Percentiles rank a stretch among this genome's conserved stretches.
phyloP scores from a whole-genome alignment of 1,140 invertebrate species.

The Ostrea denselamellosa region DNA sequence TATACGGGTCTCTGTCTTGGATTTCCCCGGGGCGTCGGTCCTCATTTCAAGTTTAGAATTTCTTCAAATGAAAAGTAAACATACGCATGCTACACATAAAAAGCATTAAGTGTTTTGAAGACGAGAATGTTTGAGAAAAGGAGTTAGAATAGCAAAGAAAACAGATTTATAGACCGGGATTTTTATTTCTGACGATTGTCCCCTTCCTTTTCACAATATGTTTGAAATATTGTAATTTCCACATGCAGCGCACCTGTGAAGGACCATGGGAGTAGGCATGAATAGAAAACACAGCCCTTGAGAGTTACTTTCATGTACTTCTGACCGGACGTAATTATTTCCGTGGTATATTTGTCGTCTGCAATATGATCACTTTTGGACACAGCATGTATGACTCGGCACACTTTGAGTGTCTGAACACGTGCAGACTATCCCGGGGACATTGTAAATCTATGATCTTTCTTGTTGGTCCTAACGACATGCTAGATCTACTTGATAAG shows the following conservation, averaged over 20 bases:
- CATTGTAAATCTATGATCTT: slow-evolving; percentile 5
- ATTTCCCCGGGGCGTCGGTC: background rate
- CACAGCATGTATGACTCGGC: background rate
- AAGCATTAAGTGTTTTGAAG: slow-evolving; percentile 20
- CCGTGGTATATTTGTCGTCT: background rate
- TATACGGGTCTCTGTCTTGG: background rate
- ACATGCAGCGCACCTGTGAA: slow-evolving; percentile 35
- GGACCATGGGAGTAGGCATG: background rate
- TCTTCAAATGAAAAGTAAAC: slow-evolving; percentile 26
- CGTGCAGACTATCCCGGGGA: background rate
- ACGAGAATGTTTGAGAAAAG: background rate
- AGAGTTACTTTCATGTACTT: slow-evolving; percentile 22
- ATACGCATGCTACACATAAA: slow-evolving; percentile 1
- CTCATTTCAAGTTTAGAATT: background rate
- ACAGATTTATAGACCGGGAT: background rate
- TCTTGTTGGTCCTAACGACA: background rate
- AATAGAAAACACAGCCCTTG: slow-evolving; percentile 1
- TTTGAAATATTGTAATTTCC: slow-evolving; percentile 33
- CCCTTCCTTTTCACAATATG: slow-evolving; percentile 2
- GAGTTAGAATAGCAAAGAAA: background rate
- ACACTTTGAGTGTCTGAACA: slow-evolving; percentile 19
- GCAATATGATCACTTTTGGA: background rate
- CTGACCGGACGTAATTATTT: background rate
- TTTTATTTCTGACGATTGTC: background rate
- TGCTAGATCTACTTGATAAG: slow-evolving; percentile 17